These are phyloP conservation scores for Scaptomyza flava DNA, from an alignment of 2,888 invertebrate genomes.

Conservation along the genomic window DNA sequence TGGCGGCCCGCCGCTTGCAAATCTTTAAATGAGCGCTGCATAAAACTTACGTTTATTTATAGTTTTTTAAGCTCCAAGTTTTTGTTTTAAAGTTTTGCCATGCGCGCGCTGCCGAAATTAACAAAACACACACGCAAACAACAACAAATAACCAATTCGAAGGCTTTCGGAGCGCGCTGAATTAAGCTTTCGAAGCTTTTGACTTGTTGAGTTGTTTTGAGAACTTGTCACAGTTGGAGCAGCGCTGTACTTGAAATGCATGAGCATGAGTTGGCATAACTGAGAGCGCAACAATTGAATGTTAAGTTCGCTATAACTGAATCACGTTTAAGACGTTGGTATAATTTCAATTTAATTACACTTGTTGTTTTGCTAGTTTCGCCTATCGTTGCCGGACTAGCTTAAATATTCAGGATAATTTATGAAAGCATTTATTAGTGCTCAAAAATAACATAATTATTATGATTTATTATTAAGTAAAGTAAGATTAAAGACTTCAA, in stretches of 20 bases:
- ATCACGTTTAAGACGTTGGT: slow-evolving; percentile 26
- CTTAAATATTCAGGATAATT: neutral
- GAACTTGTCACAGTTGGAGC: slow-evolving; percentile 50
- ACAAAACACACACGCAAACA: slow-evolving; percentile 12
- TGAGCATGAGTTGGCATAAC: slow-evolving; percentile 36
- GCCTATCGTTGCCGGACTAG: neutral
- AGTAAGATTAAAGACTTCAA: neutral
- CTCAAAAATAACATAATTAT: neutral
- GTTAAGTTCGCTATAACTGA: slow-evolving; percentile 22
- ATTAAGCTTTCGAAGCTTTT: slow-evolving; percentile 50
- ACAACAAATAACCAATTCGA: slow-evolving; percentile 37
- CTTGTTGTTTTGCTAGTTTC: neutral
- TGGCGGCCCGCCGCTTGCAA: slow-evolving; percentile 77
- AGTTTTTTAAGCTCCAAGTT: slow-evolving; percentile 73
- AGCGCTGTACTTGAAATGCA: slow-evolving; percentile 25
- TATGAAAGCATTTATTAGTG: neutral
- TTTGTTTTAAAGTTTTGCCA: slow-evolving; percentile 59
- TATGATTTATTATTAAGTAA: neutral
- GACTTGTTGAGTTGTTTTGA: slow-evolving; percentile 24
- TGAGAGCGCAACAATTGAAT: slow-evolving; percentile 28
- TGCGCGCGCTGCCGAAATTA: slow-evolving; percentile 51
- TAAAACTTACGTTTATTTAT: slow-evolving; percentile 82
- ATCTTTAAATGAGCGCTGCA: slow-evolving; percentile 82
- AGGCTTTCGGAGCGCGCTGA: slow-evolving; percentile 50
- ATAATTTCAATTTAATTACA: slow-evolving; percentile 3